These are phyloP conservation scores for Micromys minutus DNA, from an alignment of 2,113 vertebrate species.

Conservation along the genomic window DNA sequence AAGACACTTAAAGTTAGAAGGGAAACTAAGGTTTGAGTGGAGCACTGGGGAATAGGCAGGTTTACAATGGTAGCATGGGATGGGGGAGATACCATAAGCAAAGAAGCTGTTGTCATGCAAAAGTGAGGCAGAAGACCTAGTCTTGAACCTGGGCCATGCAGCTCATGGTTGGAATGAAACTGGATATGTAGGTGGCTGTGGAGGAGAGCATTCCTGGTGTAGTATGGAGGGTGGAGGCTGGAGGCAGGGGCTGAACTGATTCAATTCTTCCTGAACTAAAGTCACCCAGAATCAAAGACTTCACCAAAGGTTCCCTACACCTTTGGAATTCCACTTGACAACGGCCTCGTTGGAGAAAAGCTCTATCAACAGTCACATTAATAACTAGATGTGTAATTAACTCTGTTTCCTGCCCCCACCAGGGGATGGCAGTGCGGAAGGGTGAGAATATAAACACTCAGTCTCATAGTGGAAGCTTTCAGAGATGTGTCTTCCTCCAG, in stretches of 20 bases:
- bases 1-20: background rate
- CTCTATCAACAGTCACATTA: conserved; percentile 24
- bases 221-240: background rate
- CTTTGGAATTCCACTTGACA: conserved; percentile 35
- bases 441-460: conserved; percentile 24
- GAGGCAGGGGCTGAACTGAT: background rate
- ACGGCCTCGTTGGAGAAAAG: conserved; percentile 28
- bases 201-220: background rate
- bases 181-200: background rate
- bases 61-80: background rate
- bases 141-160: too few species aligned
- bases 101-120: background rate
- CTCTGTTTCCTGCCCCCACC: conserved; percentile 8
- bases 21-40: background rate
- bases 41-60: background rate
- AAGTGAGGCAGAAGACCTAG: background rate
- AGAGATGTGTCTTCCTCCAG: conserved; percentile 21
- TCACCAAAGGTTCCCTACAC: background rate
- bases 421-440: background rate
- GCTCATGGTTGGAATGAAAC: background rate
- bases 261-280: background rate
- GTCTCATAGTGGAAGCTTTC: conserved; percentile 51
- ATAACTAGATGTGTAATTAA: conserved; percentile 75
- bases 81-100: rapidly evolving
- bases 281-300: rapidly evolving